phyloP scores from a whole-genome alignment of 1,140 invertebrate genomes.

The Drosophila baimaii region DNA sequence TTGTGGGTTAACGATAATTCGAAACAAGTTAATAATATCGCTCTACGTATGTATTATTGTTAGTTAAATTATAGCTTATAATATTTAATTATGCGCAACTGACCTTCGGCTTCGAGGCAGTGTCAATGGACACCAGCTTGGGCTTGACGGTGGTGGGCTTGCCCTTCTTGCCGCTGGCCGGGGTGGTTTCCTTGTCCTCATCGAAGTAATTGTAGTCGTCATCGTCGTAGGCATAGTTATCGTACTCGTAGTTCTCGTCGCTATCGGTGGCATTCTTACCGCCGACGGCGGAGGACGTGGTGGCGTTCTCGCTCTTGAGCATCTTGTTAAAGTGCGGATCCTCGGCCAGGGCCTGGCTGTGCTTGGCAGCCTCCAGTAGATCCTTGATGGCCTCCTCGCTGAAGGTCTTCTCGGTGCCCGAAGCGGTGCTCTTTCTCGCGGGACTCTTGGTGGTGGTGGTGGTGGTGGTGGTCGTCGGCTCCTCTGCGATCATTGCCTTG shows the following conservation, averaged over 20 bases:
- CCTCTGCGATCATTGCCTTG: conserved; percentile 36
- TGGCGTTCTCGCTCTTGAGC: conserved; percentile 57
- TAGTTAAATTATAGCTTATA: not conserved
- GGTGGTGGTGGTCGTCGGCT: conserved; percentile 27
- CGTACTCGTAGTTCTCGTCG: conserved; percentile 63
- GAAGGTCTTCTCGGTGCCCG: conserved; percentile 40
- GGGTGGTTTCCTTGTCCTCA: conserved; percentile 52
- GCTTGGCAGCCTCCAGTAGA: conserved; percentile 76
- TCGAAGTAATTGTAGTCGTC: conserved; percentile 55
- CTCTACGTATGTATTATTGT: no score
- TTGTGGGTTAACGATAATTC: not conserved
- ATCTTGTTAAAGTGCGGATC: conserved; percentile 82
- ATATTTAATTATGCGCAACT: not conserved
- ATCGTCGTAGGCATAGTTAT: conserved; percentile 49
- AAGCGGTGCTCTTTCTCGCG: conserved; percentile 19
- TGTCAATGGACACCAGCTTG: conserved; percentile 68
- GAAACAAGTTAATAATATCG: no score
- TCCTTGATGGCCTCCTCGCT: conserved; percentile 69
- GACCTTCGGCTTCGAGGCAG: conserved; percentile 57
- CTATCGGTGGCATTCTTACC: conserved; percentile 52
- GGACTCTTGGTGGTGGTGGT: conserved; percentile 34
- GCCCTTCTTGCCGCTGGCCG: conserved; percentile 52
- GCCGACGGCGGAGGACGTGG: not conserved
- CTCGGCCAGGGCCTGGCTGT: conserved; percentile 68
- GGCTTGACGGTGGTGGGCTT: conserved; percentile 44